Evolutionary conservation across 2,797 vertebrate genomes (phyloP), one percentile per base, ranked within the genome.

Genomic region (Melanotaenia pygmaea): DNA sequence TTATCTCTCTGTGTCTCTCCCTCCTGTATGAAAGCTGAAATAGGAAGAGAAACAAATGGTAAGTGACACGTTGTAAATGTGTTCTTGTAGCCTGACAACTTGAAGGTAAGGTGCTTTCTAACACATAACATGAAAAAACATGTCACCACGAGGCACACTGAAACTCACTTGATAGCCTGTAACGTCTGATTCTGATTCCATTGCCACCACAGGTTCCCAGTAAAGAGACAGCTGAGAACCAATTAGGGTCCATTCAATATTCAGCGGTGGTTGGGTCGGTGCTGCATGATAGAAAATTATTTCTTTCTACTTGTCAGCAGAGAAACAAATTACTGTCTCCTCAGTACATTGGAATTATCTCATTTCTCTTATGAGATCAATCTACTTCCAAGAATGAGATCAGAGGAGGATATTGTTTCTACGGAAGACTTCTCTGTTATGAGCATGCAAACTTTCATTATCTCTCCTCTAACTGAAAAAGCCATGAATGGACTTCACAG

Each of bases 121-220:
- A 37, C 34, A 8, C 34, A 45, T 61, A 58, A 56, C 20, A 61
- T 51, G 47, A 74, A 77, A 59, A 69, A 73, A 64, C 58, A 66
- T 10, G 24, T 12, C 53, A 45, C 12, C 3, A 6, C 63, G 30
- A 64, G 67, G 47, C 13, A 12, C 16, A 12, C 26, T 43, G 26
- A 59, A 70, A 76, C 95, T 94, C 89, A 97, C 98, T 92, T 97
- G 96, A 87, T 99, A 99, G 3, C 97, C 98, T 11, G 91, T 97
- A 82, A 98, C 97, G 79, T 97, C 96, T 0, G 97, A 97, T 90
- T 99, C 98, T 0, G 97, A 97, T 77, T 97, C 98, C 94, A 94
- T 93, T 2, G 97, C 97, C 85, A 94, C 92, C 50, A 99, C 97
- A 51, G 96, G 95, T 57, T 98, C 98, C 98, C 98, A 98, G 87